phyloP scores from a whole-genome alignment of 2,888 invertebrate species.

The Campoplex nolae region DNA sequence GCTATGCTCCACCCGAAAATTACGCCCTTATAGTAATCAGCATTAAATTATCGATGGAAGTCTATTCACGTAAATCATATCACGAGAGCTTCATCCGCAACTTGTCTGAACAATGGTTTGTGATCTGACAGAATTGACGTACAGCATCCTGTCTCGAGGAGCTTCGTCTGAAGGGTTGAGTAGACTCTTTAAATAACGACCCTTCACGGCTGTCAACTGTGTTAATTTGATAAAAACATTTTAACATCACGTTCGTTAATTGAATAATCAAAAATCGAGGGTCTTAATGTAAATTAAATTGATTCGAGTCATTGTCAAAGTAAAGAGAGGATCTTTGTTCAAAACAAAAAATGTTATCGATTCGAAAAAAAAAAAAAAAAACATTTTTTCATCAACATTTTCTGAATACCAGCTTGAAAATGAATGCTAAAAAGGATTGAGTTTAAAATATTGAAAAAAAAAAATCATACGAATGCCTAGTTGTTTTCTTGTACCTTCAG shows the following conservation, averaged over 20 bases:
- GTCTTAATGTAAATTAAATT: background rate
- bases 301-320: background rate
- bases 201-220: background rate
- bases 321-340: background rate
- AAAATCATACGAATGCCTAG: background rate
- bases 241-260: background rate
- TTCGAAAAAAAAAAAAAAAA: background rate
- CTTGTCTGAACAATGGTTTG: background rate
- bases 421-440: background rate
- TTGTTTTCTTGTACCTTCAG: background rate
- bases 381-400: background rate
- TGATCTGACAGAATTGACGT: background rate
- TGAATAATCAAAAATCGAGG: background rate
- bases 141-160: background rate
- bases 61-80: background rate
- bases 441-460: background rate
- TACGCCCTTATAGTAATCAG: background rate
- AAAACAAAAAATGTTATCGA: too few species aligned
- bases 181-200: background rate
- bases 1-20: background rate
- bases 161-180: background rate
- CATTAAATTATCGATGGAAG: conserved; percentile 1
- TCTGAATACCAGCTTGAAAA: background rate
- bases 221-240: background rate
- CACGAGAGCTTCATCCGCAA: background rate